A percentile compares a stretch with the other conserved stretches of the same genome.
Evolutionary conservation across 2,888 invertebrate species (phyloP).

Genomic region (Aplocera efformata): DNA sequence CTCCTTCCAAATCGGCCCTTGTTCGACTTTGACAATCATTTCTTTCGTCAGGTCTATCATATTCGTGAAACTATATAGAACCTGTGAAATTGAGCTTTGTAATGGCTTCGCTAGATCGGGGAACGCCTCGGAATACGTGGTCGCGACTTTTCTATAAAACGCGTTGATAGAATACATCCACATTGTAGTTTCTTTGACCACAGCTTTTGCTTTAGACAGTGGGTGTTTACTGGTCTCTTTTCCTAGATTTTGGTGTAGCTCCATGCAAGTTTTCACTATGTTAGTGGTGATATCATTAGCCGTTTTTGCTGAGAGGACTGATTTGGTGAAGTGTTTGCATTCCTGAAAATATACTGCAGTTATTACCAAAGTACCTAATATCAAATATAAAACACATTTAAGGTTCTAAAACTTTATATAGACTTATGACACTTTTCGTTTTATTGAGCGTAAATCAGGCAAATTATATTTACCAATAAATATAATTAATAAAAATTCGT

Average conservation of each 20-base stretch:
- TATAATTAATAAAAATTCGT: too few species aligned
- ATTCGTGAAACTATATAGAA: conserved; percentile 82
- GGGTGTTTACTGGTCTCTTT: conserved; percentile 32
- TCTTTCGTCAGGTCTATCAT: conserved; percentile 78
- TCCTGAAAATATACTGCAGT: conserved; percentile 51
- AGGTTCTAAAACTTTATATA: too few species aligned
- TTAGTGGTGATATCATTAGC: conserved; percentile 44
- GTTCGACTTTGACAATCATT: conserved; percentile 53
- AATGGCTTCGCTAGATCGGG: conserved; percentile 89
- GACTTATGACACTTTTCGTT: too few species aligned
- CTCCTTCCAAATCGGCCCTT: conserved; percentile 45
- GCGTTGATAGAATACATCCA: conserved; percentile 78
- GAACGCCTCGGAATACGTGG: conserved; percentile 82
- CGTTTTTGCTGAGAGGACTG: conserved; percentile 56
- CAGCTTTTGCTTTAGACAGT: conserved; percentile 43
- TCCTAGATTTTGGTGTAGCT: conserved; percentile 37
- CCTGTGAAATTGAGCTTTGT: conserved; percentile 83
- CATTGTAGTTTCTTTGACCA: conserved; percentile 63
- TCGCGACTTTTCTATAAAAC: conserved; percentile 79
- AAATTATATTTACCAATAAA: too few species aligned
- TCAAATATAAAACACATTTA: too few species aligned
- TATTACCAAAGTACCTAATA: too few species aligned
- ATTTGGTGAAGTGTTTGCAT: conserved; percentile 69
- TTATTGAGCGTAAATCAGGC: too few species aligned
- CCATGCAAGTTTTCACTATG: conserved; percentile 40